Evolutionary conservation across 2,888 invertebrate species (phyloP).

Genomic region (Eupithecia subfuscata): DNA sequence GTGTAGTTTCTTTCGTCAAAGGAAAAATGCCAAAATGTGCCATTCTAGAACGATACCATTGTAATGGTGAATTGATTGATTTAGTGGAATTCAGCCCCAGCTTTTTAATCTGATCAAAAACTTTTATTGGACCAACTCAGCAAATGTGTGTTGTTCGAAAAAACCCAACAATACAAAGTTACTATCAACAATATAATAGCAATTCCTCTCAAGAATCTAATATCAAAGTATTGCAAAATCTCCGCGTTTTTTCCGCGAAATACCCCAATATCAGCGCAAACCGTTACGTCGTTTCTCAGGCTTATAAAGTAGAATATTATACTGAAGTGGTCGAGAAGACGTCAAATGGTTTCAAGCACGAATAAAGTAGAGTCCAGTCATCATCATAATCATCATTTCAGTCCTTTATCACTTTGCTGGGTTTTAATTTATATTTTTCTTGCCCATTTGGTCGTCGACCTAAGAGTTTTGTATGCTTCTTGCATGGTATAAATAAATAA

Average conservation of each 20-base stretch:
- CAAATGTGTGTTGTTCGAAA: background rate
- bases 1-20: too few relatives aligned
- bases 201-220: conserved; percentile 11
- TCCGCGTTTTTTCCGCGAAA: conserved; percentile 10
- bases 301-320: conserved; percentile 26
- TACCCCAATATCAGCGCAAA: conserved; percentile 17
- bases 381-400: background rate
- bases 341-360: conserved; percentile 21
- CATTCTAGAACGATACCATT: too few relatives aligned
- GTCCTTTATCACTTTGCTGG: background rate
- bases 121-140: background rate
- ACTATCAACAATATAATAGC: background rate
- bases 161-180: background rate
- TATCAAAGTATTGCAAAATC: conserved; percentile 16
- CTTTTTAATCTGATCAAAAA: background rate
- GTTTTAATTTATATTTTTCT: too few relatives aligned
- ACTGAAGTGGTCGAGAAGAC: conserved; percentile 21
- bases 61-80: too few relatives aligned
- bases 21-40: too few relatives aligned
- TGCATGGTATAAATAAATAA: too few relatives aligned
- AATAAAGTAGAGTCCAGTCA: background rate
- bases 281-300: conserved; percentile 14
- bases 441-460: too few relatives aligned
- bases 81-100: too few relatives aligned
- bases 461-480: too few relatives aligned